Percentiles rank a stretch among this genome's conserved stretches.
Conservation (phyloP, 1,140 invertebrate genomes). For the Argopecten irradians region DNA sequence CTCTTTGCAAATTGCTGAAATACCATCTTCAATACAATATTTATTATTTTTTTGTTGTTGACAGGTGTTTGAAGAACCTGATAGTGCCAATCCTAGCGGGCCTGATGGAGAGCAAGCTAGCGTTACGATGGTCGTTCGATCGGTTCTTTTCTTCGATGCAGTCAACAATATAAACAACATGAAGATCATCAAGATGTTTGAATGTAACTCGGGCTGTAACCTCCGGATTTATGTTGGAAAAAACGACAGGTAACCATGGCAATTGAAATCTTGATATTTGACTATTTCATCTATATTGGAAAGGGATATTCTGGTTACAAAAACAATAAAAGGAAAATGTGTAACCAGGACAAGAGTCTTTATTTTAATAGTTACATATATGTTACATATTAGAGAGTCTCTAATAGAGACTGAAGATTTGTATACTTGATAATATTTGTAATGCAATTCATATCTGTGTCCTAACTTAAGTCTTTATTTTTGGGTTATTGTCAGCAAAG, state of each 20-base stretch:
- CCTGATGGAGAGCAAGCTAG: conserved; percentile 79
- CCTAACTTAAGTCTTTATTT: too few relatives aligned
- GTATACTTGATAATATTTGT: too few relatives aligned
- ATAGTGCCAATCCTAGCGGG: conserved; percentile 94
- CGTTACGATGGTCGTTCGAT: conserved; percentile 54
- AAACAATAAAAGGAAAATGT: too few relatives aligned
- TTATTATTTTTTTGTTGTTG: background rate
- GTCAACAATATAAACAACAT: conserved; percentile 51
- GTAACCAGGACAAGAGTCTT: too few relatives aligned
- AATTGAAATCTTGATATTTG: background rate
- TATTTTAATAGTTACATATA: too few relatives aligned
- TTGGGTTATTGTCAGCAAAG: too few relatives aligned
- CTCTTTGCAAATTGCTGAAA: conserved; percentile 81
- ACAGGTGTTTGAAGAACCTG: conserved; percentile 82
- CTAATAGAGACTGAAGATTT: too few relatives aligned
- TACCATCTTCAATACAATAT: too few relatives aligned
- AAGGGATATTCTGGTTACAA: too few relatives aligned
- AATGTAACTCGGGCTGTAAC: conserved; percentile 46
- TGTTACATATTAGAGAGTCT: too few relatives aligned
- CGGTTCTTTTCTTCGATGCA: conserved; percentile 48
- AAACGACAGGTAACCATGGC: conserved; percentile 48
- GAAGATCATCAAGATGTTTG: conserved; percentile 52
- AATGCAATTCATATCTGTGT: too few relatives aligned
- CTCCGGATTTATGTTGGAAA: conserved; percentile 59
- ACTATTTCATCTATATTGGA: too few relatives aligned